Conservation (phyloP, 2,113 vertebrate genomes). For the Xyliphius kryptos region DNA sequence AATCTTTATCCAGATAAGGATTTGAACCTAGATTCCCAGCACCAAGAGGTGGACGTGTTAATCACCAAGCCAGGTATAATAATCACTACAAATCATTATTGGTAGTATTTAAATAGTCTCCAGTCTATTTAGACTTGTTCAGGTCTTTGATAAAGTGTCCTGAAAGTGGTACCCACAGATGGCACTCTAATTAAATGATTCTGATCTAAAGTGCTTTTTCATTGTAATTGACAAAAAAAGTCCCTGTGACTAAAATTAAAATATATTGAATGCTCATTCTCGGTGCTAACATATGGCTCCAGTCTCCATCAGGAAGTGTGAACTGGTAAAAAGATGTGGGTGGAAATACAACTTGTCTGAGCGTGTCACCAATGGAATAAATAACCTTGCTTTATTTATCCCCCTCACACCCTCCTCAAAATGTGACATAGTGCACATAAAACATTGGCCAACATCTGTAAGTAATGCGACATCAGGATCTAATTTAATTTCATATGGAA, state of each 20-base stretch:
- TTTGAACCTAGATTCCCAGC: no score
- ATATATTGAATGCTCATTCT: background rate
- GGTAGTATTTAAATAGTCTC: no score
- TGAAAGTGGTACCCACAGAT: slow-evolving; percentile 1
- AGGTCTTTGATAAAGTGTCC: background rate
- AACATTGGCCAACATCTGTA: no score
- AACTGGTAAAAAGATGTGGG: slow-evolving; percentile 1
- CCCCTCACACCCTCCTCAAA: background rate
- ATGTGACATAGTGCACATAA: no score
- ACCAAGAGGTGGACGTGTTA: no score
- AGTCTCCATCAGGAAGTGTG: background rate
- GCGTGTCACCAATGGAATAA: slow-evolving; percentile 3
- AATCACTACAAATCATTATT: no score
- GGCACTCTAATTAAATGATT: slow-evolving; percentile 1
- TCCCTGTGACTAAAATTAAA: background rate
- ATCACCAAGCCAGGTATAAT: no score
- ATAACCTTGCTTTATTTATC: background rate
- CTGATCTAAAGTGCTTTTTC: slow-evolving; percentile 2
- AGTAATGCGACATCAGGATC: no score
- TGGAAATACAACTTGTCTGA: slow-evolving; percentile 13
- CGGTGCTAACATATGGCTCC: background rate
- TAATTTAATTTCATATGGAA: no score
- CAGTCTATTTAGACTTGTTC: background rate
- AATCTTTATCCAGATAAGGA: no score
- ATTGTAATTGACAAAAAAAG: slow-evolving; percentile 12